phyloP scores from a whole-genome alignment of 2,797 vertebrate species.

The Heteromormyrus szaboi region DNA sequence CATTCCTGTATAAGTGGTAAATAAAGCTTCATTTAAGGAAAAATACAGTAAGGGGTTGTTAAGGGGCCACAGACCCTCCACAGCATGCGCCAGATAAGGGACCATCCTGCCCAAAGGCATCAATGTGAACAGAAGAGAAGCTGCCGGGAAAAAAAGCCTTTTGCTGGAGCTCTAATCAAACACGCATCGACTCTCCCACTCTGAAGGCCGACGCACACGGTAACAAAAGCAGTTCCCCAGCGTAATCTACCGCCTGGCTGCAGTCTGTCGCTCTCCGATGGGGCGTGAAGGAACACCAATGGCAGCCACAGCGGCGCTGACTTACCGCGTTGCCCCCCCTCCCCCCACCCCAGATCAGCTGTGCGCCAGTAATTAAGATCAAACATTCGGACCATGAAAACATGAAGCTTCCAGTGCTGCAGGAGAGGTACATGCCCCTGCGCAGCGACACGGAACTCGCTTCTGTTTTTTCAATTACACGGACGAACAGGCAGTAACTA shows the following conservation, averaged over 20 bases:
- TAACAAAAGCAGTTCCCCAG: background rate
- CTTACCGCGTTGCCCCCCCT: background rate
- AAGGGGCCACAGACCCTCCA: background rate
- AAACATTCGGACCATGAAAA: background rate
- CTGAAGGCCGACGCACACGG: background rate
- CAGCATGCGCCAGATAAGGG: background rate
- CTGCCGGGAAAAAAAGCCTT: background rate
- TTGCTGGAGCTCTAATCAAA: background rate
- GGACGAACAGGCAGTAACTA: slow-evolving; percentile 70
- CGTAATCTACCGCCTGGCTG: background rate
- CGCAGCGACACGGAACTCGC: slow-evolving; percentile 49
- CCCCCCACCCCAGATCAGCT: background rate
- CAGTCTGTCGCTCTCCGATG: background rate
- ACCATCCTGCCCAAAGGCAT: background rate
- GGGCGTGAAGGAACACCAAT: background rate
- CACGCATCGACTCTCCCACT: background rate
- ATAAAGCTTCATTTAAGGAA: background rate
- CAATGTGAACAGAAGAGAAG: background rate
- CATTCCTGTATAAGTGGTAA: background rate
- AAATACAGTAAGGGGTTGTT: background rate
- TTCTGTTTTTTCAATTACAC: slow-evolving; percentile 75
- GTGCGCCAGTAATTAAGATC: slow-evolving; percentile 2
- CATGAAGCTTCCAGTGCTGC: background rate
- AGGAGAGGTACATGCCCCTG: background rate
- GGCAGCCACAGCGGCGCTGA: background rate